These are phyloP conservation scores for Volucella zonaria DNA, from an alignment of 2,888 invertebrate species.

Conservation along the genomic window DNA sequence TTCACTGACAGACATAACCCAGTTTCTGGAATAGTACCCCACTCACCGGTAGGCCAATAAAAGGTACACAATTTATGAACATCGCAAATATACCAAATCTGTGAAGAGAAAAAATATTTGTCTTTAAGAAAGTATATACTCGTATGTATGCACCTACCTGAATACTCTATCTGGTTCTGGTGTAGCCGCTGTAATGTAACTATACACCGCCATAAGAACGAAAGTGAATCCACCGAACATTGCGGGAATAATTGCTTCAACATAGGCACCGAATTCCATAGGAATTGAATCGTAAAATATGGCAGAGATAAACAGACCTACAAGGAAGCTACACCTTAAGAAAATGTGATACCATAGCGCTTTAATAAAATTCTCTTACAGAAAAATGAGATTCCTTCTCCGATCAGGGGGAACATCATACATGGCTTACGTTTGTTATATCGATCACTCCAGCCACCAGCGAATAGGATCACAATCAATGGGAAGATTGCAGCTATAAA, in stretches of 20 bases:
- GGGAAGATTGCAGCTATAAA: slow-evolving; percentile 81
- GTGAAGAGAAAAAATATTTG: not conserved
- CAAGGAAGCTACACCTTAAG: not conserved
- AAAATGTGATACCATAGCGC: not conserved
- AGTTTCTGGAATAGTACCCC: slow-evolving; percentile 79
- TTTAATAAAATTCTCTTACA: slow-evolving; percentile 76
- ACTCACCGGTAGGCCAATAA: slow-evolving; percentile 80
- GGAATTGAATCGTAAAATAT: slow-evolving; percentile 81
- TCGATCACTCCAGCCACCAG: slow-evolving; percentile 82
- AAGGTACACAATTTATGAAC: slow-evolving; percentile 80
- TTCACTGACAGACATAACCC: slow-evolving; percentile 80
- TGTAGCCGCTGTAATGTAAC: slow-evolving; percentile 81
- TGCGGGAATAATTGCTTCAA: slow-evolving; percentile 81
- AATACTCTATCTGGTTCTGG: slow-evolving; percentile 81
- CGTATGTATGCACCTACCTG: slow-evolving; percentile 71
- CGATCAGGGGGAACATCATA: slow-evolving; percentile 81
- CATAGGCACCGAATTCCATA: slow-evolving; percentile 81
- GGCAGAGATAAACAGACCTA: slow-evolving; percentile 81
- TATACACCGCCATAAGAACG: slow-evolving; percentile 82
- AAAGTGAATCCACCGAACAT: slow-evolving; percentile 81
- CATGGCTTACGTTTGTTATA: slow-evolving; percentile 82
- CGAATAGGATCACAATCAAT: slow-evolving; percentile 81
- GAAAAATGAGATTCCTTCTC: slow-evolving; percentile 79
- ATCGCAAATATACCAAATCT: slow-evolving; percentile 82
- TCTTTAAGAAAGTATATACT: not conserved